These are phyloP conservation scores for Barypeithes pellucidus DNA, from an alignment of 2,888 invertebrate species.

Conservation along the genomic window DNA sequence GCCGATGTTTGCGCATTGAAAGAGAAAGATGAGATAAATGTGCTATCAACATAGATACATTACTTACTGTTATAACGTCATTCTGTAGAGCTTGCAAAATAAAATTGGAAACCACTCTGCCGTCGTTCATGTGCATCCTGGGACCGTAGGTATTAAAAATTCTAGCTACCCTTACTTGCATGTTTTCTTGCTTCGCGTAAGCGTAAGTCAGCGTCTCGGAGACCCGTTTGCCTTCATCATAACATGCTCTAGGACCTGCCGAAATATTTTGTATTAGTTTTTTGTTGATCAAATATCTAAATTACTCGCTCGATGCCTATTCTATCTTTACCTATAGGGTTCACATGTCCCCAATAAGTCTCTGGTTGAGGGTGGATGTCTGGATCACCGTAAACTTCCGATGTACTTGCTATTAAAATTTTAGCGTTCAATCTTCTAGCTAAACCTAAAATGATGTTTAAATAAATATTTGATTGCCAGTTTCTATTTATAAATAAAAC, in stretches of 20 bases:
- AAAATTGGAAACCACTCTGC: conserved; percentile 98
- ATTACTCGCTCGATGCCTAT: too few species aligned
- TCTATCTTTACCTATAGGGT: conserved; percentile 87
- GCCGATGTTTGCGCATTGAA: too few species aligned
- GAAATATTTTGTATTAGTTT: too few species aligned
- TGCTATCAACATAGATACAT: conserved; percentile 13
- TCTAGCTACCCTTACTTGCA: conserved; percentile 95
- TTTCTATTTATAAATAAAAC: conserved; percentile 53
- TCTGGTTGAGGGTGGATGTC: conserved; percentile 98
- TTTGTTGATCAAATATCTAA: too few species aligned
- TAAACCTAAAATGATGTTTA: conserved; percentile 77
- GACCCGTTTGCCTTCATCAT: conserved; percentile 99
- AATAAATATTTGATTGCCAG: neutral
- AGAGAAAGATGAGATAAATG: too few species aligned
- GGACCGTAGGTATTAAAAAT: conserved; percentile 99
- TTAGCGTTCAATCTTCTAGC: conserved; percentile 94
- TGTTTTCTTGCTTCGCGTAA: conserved; percentile 97
- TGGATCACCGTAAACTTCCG: conserved; percentile 99
- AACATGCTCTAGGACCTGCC: conserved; percentile 93
- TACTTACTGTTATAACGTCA: conserved; percentile 89
- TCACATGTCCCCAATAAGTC: conserved; percentile 99
- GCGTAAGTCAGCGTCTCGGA: conserved; percentile 97
- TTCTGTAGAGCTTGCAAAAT: conserved; percentile 96
- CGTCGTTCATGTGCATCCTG: conserved; percentile 99
- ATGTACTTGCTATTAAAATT: conserved; percentile 97